Base-by-base conservation (phyloP, 1,140 invertebrate genomes). In the Cardiocondyla obscurior region DNA sequence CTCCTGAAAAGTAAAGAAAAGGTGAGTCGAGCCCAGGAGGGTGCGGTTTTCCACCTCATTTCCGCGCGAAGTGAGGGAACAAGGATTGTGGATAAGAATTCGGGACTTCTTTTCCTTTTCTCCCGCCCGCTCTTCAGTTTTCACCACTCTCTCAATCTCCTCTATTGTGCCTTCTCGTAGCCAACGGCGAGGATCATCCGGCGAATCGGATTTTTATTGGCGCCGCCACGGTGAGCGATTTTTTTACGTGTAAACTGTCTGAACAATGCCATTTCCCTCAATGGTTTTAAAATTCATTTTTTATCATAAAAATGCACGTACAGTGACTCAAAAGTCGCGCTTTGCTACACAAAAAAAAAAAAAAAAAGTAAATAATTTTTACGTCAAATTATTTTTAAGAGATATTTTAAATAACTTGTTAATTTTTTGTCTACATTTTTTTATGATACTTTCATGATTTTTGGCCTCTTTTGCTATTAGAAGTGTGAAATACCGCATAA, bases 11-110 rank as follows among this genome's bases (percentile, higher is more conserved):
- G 67, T 58, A 73, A 87, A 87, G 86, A 87, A 88, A 87, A 88
- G 86, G 64, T 77, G 86, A 85, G 74, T 64, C 42, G 62, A 74
- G 33, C 72, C 62, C 51, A 70, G 60, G 79, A 87, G 88, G 89
- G 82, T 93, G 91, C 89, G 91, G 90, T 92, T 93, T 93, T 92
- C 92, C 93, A 90, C 89, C 91, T 93, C 93, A 94, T 94, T 94
- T 93, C 90, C 92, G 86, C 89, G 85, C 90, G 87, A 92, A 87
- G 90, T 89, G 90, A 90, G 85, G 85, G 85, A 91, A 88, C 88
- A 91, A 86, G 90, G 90, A 91, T 92, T 92, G 88, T 89, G 69
- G 81, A 73, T 51, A 87, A 81, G 83, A 86, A 84, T 57, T 81
- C 64, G 62, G 55, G 30, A 49, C 36, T 36, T 53, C 51, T 49